phyloP scores from a whole-genome alignment of 2,888 invertebrate species.

The Cephonodes hylas region DNA sequence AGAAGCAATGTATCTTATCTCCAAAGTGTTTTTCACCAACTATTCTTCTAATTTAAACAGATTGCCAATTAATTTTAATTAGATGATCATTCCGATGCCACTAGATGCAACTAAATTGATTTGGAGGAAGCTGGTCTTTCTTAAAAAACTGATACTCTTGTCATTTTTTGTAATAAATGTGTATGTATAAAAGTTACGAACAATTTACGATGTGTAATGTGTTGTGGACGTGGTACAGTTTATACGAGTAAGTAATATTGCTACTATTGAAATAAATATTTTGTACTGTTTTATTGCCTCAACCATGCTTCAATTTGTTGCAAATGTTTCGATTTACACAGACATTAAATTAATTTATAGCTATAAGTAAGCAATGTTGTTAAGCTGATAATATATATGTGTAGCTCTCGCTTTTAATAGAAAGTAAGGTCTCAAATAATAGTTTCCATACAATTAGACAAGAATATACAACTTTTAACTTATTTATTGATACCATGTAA shows the following conservation, averaged over 20 bases:
- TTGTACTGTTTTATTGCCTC: neutral
- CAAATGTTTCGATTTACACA: neutral
- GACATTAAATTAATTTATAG: neutral
- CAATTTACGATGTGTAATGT: neutral
- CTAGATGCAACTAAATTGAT: neutral
- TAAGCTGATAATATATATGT: neutral
- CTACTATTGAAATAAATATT: neutral
- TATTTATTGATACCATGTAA: neutral
- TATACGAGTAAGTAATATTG: neutral
- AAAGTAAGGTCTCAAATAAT: neutral
- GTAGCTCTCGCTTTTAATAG: neutral
- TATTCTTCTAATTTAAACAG: neutral
- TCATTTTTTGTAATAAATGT: neutral
- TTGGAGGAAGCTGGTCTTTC: constrained; percentile 5
- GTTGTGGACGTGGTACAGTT: neutral
- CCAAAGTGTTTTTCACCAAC: too few species aligned
- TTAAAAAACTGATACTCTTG: neutral
- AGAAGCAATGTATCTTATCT: too few species aligned
- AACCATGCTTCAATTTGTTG: neutral
- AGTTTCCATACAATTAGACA: neutral
- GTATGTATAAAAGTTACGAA: neutral
- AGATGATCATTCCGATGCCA: constrained; percentile 6
- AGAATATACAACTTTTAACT: neutral
- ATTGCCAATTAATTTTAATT: neutral
- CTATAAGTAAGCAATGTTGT: neutral